phyloP scores from a whole-genome alignment of 2,888 invertebrate species.

The Nudaria mundana region DNA sequence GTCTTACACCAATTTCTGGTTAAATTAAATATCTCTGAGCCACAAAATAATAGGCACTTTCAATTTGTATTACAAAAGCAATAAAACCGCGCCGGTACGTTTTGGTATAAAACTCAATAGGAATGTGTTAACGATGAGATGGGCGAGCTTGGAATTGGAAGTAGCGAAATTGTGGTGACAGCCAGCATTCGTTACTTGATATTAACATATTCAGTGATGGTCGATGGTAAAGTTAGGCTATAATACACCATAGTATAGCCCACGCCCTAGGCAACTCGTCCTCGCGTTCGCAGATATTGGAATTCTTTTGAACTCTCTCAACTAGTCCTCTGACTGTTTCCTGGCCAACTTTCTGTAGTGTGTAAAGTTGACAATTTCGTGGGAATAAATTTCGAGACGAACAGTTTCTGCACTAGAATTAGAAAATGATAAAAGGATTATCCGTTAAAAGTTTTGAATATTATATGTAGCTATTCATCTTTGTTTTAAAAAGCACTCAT shows the following conservation, averaged over 20 bases:
- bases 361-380: slow-evolving; percentile 59
- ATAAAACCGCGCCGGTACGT: slow-evolving; percentile 31
- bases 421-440: slow-evolving; percentile 9
- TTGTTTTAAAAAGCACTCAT: slow-evolving; percentile 12
- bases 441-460: slow-evolving; percentile 18
- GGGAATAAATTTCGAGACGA: slow-evolving; percentile 35
- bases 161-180: slow-evolving; percentile 60
- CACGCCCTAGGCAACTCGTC: slow-evolving; percentile 34
- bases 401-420: slow-evolving; percentile 15
- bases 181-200: slow-evolving; percentile 38
- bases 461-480: slow-evolving; percentile 11
- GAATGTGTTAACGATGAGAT: slow-evolving; percentile 46
- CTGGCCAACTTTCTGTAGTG: slow-evolving; percentile 57
- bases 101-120: slow-evolving; percentile 46
- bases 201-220: slow-evolving; percentile 72
- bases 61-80: slow-evolving; percentile 31
- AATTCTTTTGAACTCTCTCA: slow-evolving; percentile 75
- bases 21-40: slow-evolving; percentile 18
- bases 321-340: slow-evolving; percentile 54
- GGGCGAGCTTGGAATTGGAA: slow-evolving; percentile 50
- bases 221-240: slow-evolving; percentile 38
- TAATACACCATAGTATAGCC: slow-evolving; percentile 14
- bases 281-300: slow-evolving; percentile 62
- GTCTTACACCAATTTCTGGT: slow-evolving; percentile 6
- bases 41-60: slow-evolving; percentile 22